phyloP scores from a whole-genome alignment of 2,797 vertebrate genomes.

The Meda fulgida region DNA sequence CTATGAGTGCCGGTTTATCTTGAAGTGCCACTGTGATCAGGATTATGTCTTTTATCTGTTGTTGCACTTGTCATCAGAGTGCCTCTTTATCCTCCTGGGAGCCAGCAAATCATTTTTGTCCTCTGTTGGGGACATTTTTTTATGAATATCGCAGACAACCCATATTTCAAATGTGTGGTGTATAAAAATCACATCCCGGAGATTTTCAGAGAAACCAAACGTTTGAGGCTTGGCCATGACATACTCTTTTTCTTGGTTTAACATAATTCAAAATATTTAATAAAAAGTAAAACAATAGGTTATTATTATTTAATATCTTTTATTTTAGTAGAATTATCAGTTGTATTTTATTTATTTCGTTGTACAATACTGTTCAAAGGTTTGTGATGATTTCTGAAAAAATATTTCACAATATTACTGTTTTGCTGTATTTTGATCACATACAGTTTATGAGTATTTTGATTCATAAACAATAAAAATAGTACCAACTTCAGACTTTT shows the following conservation, averaged over 20 bases:
- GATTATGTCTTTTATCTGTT: constrained; percentile 35
- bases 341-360: not conserved
- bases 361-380: not conserved
- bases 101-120: constrained; percentile 29
- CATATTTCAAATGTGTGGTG: not conserved
- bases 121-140: constrained; percentile 3
- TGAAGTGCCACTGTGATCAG: constrained; percentile 35
- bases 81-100: constrained; percentile 21
- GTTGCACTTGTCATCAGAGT: constrained; percentile 29
- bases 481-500: not conserved
- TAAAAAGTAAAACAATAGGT: not conserved
- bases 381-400: not conserved
- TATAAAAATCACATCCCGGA: not conserved
- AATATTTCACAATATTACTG: not conserved
- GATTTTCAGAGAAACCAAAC: not conserved
- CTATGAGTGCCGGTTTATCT: constrained; percentile 38
- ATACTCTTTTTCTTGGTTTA: not conserved
- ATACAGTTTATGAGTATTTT: too few relatives aligned
- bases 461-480: not conserved
- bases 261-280: not conserved
- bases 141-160: not conserved
- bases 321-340: not conserved
- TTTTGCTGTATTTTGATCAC: not conserved
- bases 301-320: not conserved
- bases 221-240: not conserved